These are phyloP conservation scores for Paralinhomoeus sp. DNA, from an alignment of 2,888 invertebrate genomes.

Conservation along the genomic window DNA sequence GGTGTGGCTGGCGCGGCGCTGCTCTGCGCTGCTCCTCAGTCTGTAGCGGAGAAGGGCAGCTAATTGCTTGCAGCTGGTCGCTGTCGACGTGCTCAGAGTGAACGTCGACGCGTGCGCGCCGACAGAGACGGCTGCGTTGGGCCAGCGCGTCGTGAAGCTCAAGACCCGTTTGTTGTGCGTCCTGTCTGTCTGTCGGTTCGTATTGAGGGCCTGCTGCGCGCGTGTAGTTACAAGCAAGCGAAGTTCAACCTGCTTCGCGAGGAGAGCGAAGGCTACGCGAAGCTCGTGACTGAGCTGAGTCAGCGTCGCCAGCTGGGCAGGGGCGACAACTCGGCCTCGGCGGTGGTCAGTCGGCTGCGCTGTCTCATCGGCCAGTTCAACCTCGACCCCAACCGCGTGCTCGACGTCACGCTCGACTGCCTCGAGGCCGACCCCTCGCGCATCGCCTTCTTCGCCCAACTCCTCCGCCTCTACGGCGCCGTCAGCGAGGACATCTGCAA, in stretches of 20 bases:
- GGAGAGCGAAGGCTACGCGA: slow-evolving; percentile 96
- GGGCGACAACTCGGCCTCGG: no score
- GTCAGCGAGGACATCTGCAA: slow-evolving; percentile 69
- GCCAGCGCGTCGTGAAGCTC: no score
- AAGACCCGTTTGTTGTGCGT: no score
- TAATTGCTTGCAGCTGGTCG: no score
- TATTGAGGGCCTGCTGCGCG: background rate
- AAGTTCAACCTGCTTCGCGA: slow-evolving; percentile 95
- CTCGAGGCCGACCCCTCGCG: slow-evolving; percentile 47
- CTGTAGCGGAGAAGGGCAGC: no score
- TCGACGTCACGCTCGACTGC: slow-evolving; percentile 82
- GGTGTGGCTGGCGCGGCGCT: no score
- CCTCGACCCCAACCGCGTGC: slow-evolving; percentile 85
- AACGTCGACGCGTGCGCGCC: no score
- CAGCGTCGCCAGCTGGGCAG: slow-evolving; percentile 37
- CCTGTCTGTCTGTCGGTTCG: no score
- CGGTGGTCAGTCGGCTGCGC: slow-evolving; percentile 6
- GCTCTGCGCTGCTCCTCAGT: no score
- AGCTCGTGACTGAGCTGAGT: slow-evolving; percentile 74
- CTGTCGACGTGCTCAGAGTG: no score
- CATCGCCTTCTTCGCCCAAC: slow-evolving; percentile 44
- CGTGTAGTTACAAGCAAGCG: slow-evolving; percentile 82
- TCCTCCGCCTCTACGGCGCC: slow-evolving; percentile 64
- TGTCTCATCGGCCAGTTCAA: slow-evolving; percentile 54
- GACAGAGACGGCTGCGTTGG: no score